Base-by-base conservation (phyloP, 2,797 vertebrate species). In the Parauchenoglanis punctatus region DNA sequence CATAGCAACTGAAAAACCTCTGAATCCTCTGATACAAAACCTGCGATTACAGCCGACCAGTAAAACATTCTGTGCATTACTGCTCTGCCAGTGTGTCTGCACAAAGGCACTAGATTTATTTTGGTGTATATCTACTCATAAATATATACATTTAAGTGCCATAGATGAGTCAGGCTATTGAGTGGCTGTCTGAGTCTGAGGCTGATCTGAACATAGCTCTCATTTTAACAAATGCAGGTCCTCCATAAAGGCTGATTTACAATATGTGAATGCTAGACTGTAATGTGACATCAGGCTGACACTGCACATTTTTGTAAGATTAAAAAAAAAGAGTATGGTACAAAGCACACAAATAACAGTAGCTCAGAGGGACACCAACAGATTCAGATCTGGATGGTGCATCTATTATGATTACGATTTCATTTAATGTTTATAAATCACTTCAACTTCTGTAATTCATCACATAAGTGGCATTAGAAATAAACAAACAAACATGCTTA, bases 141-240 rank as follows among this genome's bases (percentile, higher is more conserved):
- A n/a, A n/a, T 76, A 49, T 73, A 25, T 46, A 25, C 3, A 75
- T 61, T 87, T 88, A 78, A 86, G 40, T 31, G 31, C 44, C 68
- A 83, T 86, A 35, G 88, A 59, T 87, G 89, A 90, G 76, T 91
- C 89, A 83, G 85, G 85, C 76, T 87, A 84, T 87, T 80, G 52
- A 89, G 84, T 23, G n/a, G 61, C 84, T 89, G 72, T 18, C 80
- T 20, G 85, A 88, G 87, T 88, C 84, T 90, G 88, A 87, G 89
- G 61, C 56, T 25, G 75, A 70, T 85, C 61, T 81, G 77, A 91
- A 85, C 70, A 84, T 31, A 90, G 88, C 35, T n/a, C 70, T 49
- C 54, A 20, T 56, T 54, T 56, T 31, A 15, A 46, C 28, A 89
- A 89, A 87, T 89, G 86, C 87, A 83, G 35, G 88, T 81, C 18